Conservation (phyloP, 2,888 invertebrate species). For the Coleophora flavipennella region DNA sequence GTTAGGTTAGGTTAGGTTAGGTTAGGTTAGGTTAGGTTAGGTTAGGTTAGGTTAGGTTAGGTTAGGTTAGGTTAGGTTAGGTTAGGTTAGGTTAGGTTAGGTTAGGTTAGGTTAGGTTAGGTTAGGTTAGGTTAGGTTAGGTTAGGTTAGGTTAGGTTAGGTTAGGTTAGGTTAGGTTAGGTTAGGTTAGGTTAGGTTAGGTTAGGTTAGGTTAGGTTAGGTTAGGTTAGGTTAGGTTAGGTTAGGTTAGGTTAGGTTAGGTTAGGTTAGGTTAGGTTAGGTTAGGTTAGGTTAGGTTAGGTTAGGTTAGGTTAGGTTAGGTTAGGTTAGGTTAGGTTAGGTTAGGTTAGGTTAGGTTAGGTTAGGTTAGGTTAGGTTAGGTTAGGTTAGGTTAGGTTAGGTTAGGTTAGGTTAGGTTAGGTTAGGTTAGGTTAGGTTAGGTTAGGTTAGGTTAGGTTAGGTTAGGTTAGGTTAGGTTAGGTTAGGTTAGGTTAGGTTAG, state of each 20-base stretch:
- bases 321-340: no score
- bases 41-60: conserved; percentile 15
- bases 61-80: conserved; percentile 13
- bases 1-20: conserved; percentile 23
- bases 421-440: no score
- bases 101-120: conserved; percentile 16
- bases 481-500: no score
- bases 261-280: conserved; percentile 18
- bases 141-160: conserved; percentile 17
- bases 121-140: conserved; percentile 17
- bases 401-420: no score
- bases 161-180: conserved; percentile 20
- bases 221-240: conserved; percentile 15
- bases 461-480: no score
- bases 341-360: no score
- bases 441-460: no score
- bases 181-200: conserved; percentile 22
- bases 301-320: no score
- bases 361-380: no score
- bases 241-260: conserved; percentile 19
- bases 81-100: conserved; percentile 17
- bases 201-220: conserved; percentile 21
- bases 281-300: conserved; percentile 23
- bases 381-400: no score
- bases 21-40: conserved; percentile 21